Conservation (phyloP, 2,113 vertebrate species). For the Cairina moschata region DNA sequence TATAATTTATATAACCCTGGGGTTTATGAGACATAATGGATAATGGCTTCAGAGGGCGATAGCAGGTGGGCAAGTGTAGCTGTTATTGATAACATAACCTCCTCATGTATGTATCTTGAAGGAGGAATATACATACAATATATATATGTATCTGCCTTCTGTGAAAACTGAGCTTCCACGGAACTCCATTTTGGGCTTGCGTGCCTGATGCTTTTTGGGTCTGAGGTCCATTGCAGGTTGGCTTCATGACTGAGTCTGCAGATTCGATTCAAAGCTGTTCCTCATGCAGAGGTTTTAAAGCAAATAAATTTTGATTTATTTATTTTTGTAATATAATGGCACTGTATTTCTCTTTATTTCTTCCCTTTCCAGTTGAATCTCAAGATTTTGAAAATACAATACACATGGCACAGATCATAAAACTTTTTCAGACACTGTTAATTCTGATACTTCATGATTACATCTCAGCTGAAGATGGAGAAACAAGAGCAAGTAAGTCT, state of each 20-base stretch:
- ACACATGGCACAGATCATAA: slow-evolving; percentile 66
- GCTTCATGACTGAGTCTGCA: not conserved
- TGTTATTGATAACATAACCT: not conserved
- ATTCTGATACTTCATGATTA: slow-evolving; percentile 80
- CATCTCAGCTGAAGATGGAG: slow-evolving; percentile 86
- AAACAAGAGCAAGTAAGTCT: slow-evolving; percentile 95
- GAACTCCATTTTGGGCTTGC: not conserved
- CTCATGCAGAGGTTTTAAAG: not conserved
- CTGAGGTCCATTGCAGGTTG: not conserved
- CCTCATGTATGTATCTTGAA: not conserved
- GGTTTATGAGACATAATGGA: not conserved
- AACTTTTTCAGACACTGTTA: slow-evolving; percentile 77
- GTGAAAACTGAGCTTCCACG: not conserved
- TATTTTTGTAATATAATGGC: not conserved
- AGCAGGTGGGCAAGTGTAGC: not conserved
- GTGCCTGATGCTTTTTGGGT: not conserved
- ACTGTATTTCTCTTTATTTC: not conserved
- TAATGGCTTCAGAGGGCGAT: not conserved
- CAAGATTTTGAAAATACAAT: slow-evolving; percentile 37
- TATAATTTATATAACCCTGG: not conserved
- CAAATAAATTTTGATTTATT: not conserved
- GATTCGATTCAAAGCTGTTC: not conserved
- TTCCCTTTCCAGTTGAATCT: slow-evolving; percentile 37
- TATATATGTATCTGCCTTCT: not conserved
- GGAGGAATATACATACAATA: not conserved